Evolutionary conservation across 1,140 invertebrate species (phyloP), one percentile per base, ranked within the genome.

Genomic region (Caenorhabditis tropicalis): DNA sequence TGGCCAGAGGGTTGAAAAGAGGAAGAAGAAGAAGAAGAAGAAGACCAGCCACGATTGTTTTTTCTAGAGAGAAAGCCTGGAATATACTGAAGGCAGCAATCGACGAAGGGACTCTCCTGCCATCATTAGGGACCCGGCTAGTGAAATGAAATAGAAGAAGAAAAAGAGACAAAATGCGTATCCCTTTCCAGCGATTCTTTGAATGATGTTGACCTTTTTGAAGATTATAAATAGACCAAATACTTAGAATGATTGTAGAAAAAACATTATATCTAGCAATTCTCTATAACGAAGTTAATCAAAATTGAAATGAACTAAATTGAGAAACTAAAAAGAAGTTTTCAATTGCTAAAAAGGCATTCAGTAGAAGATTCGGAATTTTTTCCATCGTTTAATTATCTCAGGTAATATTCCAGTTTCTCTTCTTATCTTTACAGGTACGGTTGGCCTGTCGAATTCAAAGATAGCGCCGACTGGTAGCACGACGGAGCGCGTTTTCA

Each of bases 1-100:
- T 16, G 36, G 24, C 24, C 24, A 56, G 36, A 74, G 65, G 36
- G n/a, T 29, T 74, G 65, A 15, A 36, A 74, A 74, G 36, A 74
- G 65, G 65, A 65, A 65, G 58, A 65, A 65, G 58, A 74, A 74
- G 36, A 46, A 70, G 60, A 70, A 31, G 60, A 12, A n/a, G n/a
- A n/a, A n/a, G n/a, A n/a, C n/a, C n/a, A n/a, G 65, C 65, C 36
- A 36, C 65, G 65, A 43, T 74, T 74, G 33, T 74, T 74, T 74
- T 74, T 74, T 74, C 65, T 74, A 74, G 65, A 74, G 65, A 16
- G 36, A 74, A 74, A 74, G 65, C 65, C 65, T 74, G 65, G 65
- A 74, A 74, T 74, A 74, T 43, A 43, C n/a, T 74, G 65, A 74
- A 74, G 65, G 65, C 33, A 74, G 65, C 36, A 19, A n/a, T 33